These are phyloP conservation scores for Gonocerus acuteangulatus DNA, from an alignment of 2,888 invertebrate genomes.

Conservation along the genomic window DNA sequence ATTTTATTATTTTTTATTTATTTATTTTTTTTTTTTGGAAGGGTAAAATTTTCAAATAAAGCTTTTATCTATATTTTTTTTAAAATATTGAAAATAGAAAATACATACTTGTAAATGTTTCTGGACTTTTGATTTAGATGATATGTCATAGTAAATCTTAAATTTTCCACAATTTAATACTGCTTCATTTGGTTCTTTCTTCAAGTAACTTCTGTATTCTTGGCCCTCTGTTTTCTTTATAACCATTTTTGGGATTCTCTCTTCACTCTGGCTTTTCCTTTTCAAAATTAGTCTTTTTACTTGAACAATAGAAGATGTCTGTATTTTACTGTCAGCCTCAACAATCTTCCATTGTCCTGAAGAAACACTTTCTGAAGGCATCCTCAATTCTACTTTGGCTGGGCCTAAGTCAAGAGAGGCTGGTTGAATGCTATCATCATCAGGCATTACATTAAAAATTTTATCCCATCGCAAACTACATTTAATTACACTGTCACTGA, in stretches of 20 bases:
- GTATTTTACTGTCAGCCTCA: conserved; percentile 21
- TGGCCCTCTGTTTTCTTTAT: conserved; percentile 31
- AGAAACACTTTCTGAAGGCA: conserved; percentile 13
- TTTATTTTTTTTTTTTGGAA: too few species aligned
- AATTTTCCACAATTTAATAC: conserved; percentile 17
- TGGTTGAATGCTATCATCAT: conserved; percentile 12
- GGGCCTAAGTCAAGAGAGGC: conserved; percentile 31
- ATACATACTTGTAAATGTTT: conserved; percentile 1
- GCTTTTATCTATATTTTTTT: too few species aligned
- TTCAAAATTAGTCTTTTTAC: conserved; percentile 30
- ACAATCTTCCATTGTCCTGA: conserved; percentile 23
- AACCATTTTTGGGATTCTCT: conserved; percentile 32
- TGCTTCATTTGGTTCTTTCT: conserved; percentile 24
- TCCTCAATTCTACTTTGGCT: conserved; percentile 28
- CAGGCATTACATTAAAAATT: conserved; percentile 27
- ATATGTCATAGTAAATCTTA: conserved; percentile 7
- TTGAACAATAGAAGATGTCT: conserved; percentile 27
- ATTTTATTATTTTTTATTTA: too few species aligned
- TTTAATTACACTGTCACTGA: conserved; percentile 28
- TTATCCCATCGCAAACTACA: conserved; percentile 32
- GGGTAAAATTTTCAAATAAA: too few species aligned
- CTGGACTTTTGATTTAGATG: conserved; percentile 3
- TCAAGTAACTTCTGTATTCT: conserved; percentile 32
- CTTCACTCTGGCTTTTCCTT: conserved; percentile 22
- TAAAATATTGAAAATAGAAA: neutral